A percentile compares a stretch with the other conserved stretches of the same genome.
phyloP scores from a whole-genome alignment of 1,140 invertebrate genomes.

The Agrypnia vestita region DNA sequence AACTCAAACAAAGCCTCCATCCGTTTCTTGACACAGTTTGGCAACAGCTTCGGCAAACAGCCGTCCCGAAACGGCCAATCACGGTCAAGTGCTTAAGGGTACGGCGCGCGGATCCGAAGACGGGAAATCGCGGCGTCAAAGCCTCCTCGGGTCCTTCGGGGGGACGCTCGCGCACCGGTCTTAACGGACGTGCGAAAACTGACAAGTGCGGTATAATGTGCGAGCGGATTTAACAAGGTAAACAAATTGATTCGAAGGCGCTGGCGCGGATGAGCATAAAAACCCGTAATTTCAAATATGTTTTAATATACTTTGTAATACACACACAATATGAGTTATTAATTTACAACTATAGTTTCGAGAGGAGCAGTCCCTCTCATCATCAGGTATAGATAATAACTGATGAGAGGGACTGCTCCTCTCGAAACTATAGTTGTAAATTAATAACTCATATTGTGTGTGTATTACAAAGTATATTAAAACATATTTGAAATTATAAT shows the following conservation, averaged over 20 bases:
- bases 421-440: too few species aligned
- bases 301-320: too few species aligned
- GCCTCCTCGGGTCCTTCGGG: not conserved
- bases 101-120: not conserved
- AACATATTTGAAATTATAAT: too few species aligned
- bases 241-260: not conserved
- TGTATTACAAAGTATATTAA: too few species aligned
- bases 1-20: slow-evolving; percentile 30
- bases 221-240: slow-evolving; percentile 12
- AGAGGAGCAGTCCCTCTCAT: too few species aligned
- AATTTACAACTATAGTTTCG: too few species aligned
- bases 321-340: too few species aligned
- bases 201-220: not conserved
- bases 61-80: slow-evolving; percentile 8
- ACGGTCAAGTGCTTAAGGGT: slow-evolving; percentile 30
- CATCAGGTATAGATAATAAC: too few species aligned
- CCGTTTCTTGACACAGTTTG: slow-evolving; percentile 41
- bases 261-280: not conserved
- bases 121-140: not conserved
- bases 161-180: not conserved
- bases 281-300: too few species aligned
- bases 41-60: slow-evolving; percentile 32
- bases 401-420: too few species aligned
- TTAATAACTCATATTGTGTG: too few species aligned
- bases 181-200: slow-evolving; percentile 23